A percentile compares a stretch with the other conserved stretches of the same genome.
Evolutionary conservation across 2,113 vertebrate genomes (phyloP).

Genomic region (Ivindomyrus marchei): DNA sequence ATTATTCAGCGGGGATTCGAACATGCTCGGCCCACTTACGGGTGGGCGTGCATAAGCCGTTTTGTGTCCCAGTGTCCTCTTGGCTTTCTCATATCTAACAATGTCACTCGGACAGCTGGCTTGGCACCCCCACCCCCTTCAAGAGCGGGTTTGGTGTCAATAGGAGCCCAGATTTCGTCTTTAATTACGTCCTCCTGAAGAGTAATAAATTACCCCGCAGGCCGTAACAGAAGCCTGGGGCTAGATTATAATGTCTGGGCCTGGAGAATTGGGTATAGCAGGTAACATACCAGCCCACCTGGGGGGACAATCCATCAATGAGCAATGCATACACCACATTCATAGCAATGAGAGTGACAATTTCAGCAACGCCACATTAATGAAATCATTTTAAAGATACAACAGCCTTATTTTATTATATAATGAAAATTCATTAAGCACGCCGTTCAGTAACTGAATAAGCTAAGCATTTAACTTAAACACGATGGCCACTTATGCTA

Average conservation of each 20-base stretch:
- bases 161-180: conserved; percentile 3
- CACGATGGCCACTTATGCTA: neutral
- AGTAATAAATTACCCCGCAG: conserved; percentile 9
- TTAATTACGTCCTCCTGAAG: conserved; percentile 18
- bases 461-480: neutral
- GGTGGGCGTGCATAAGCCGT: neutral
- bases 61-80: neutral
- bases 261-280: neutral
- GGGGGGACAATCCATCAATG: neutral
- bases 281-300: neutral
- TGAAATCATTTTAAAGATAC: neutral
- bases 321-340: neutral
- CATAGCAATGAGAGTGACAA: neutral
- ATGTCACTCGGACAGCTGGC: neutral
- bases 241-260: neutral
- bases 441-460: neutral
- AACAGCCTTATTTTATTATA: neutral
- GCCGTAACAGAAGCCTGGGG: neutral
- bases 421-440: neutral
- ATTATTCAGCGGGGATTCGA: neutral
- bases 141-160: neutral
- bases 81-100: neutral
- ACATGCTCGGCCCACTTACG: neutral
- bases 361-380: neutral
- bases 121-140: neutral